These are phyloP conservation scores for Volucella inanis DNA, from an alignment of 2,888 invertebrate species.

Conservation along the genomic window DNA sequence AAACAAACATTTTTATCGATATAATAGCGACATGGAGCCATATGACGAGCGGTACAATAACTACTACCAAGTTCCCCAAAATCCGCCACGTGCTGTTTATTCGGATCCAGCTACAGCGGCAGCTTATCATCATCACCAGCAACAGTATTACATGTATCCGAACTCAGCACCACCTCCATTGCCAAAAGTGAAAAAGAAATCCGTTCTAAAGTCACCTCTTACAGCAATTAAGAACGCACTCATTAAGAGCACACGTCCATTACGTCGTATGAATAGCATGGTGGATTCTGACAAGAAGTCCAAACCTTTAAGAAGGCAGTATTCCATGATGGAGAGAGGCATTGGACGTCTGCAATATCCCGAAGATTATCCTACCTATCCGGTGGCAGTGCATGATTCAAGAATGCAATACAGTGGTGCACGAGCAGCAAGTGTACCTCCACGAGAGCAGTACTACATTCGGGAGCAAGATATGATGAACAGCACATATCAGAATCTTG, in stretches of 20 bases:
- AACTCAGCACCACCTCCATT: conserved; percentile 80
- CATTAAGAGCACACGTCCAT: conserved; percentile 81
- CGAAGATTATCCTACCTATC: conserved; percentile 81
- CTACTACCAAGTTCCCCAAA: conserved; percentile 80
- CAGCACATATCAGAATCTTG: conserved; percentile 82
- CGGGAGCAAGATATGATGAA: conserved; percentile 79
- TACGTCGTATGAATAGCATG: conserved; percentile 83
- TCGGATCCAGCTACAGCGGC: conserved; percentile 76
- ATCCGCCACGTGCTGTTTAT: conserved; percentile 76
- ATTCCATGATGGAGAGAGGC: conserved; percentile 82
- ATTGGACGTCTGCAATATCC: conserved; percentile 82
- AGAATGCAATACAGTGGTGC: conserved; percentile 74
- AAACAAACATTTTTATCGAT: conserved; percentile 72
- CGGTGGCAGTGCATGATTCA: conserved; percentile 79
- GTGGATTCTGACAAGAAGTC: conserved; percentile 81
- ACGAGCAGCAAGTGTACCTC: conserved; percentile 73
- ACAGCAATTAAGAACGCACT: conserved; percentile 82
- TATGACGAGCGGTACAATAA: conserved; percentile 81
- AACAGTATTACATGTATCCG: conserved; percentile 79
- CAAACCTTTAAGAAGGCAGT: conserved; percentile 80
- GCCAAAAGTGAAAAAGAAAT: conserved; percentile 82
- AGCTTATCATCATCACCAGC: conserved; percentile 70
- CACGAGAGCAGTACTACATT: conserved; percentile 71
- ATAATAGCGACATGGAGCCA: conserved; percentile 82
- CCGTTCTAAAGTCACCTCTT: conserved; percentile 82